A percentile compares a stretch with the other conserved stretches of the same genome.
Conservation (phyloP, 2,797 vertebrate species). For the Lindbergichthys nudifrons region DNA sequence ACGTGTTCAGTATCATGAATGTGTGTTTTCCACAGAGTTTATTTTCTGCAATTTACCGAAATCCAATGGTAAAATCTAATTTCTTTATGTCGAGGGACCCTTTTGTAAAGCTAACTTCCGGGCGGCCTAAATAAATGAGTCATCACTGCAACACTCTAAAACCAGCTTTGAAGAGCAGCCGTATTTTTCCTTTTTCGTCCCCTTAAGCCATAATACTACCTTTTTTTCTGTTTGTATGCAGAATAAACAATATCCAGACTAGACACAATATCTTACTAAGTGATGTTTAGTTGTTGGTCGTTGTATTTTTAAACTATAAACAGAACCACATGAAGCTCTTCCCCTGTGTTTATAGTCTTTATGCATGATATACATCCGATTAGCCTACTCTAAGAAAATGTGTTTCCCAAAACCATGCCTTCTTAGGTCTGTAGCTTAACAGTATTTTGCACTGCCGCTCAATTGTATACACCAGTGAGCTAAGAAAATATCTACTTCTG, state of each 20-base stretch:
- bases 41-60: no score
- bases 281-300: background rate
- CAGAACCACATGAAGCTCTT: background rate
- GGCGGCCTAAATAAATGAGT: no score
- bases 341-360: background rate
- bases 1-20: no score
- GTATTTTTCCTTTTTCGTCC: background rate
- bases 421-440: background rate
- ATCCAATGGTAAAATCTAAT: no score
- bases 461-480: constrained; percentile 1
- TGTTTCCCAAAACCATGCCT: background rate
- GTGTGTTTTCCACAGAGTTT: no score
- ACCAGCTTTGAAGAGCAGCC: background rate
- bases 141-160: background rate
- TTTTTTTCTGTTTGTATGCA: background rate
- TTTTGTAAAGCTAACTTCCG: no score
- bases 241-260: background rate
- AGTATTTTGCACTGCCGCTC: background rate
- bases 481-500: background rate
- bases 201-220: background rate
- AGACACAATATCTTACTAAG: background rate
- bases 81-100: no score
- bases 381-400: no score
- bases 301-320: background rate
- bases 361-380: background rate